Percentiles rank a stretch among this genome's conserved stretches.
Conservation (phyloP, 2,888 invertebrate genomes). For the Drosophila neotestacea region DNA sequence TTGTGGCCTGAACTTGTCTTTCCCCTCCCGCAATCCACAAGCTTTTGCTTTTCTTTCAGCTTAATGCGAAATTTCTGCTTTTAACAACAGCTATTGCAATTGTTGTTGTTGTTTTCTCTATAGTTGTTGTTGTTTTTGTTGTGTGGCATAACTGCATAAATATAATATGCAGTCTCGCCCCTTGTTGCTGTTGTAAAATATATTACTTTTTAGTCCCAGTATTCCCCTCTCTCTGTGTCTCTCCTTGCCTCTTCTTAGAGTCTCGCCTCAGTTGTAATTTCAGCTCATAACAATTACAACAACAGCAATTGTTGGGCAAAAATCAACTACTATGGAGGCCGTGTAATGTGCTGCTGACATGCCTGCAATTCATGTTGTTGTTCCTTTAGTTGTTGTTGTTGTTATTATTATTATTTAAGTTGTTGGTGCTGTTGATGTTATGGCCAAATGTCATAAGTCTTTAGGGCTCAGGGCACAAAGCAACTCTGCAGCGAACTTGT, state of each 20-base stretch:
- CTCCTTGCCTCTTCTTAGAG: neutral
- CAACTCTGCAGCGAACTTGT: constrained; percentile 27
- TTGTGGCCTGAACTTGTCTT: constrained; percentile 73
- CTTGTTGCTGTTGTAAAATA: constrained; percentile 69
- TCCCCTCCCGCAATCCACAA: constrained; percentile 12
- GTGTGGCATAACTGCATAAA: constrained; percentile 66
- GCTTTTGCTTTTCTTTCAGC: constrained; percentile 72
- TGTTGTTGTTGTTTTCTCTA: constrained; percentile 47
- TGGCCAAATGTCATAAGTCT: constrained; percentile 74
- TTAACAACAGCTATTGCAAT: constrained; percentile 72
- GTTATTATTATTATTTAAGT: constrained; percentile 16
- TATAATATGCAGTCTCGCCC: constrained; percentile 79
- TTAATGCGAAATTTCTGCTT: constrained; percentile 77
- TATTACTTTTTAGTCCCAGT: constrained; percentile 69
- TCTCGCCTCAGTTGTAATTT: constrained; percentile 61
- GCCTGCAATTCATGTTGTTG: constrained; percentile 37
- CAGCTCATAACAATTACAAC: constrained; percentile 78
- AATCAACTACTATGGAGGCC: constrained; percentile 60
- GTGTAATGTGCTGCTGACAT: constrained; percentile 77
- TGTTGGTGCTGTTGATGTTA: constrained; percentile 41
- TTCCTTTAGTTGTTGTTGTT: neutral
- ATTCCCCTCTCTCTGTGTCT: neutral
- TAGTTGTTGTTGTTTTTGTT: constrained; percentile 18
- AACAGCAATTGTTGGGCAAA: constrained; percentile 65
- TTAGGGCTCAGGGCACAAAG: constrained; percentile 55